Evolutionary conservation across 2,797 vertebrate genomes (phyloP), one percentile per base, ranked within the genome.

Genomic region (Poeciliopsis infans): DNA sequence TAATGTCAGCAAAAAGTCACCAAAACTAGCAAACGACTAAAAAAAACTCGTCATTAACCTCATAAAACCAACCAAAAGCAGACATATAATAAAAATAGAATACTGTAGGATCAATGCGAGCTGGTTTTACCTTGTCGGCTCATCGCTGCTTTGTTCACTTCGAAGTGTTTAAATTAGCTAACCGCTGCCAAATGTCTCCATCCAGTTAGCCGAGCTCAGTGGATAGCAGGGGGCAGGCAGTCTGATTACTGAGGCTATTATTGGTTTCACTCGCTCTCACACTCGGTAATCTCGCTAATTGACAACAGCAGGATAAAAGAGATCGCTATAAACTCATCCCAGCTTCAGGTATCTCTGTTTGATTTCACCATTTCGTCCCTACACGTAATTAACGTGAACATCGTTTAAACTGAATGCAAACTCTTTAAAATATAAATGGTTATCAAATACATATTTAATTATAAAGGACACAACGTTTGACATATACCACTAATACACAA

Each of bases 121-220:
- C 12, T 10, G 28, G 16, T 76, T 64, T 89, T 89, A 95, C 93
- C 93, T 71, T 78, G 87, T 85, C 87, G 89, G 86, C 79, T 90
- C 93, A 93, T 93, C 31, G 86, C 86, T 80, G 88, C 78, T 72
- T 28, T 84, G 76, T 83, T 83, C 15, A 72, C 70, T n/a, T 46
- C 3, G 51, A 43, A 47, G 59, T 33, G 76, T 83, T 84, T 68
- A 36, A n/a, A 79, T 5, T 11, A 25, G 76, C 72, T 79, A 45
- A 51, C 47, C 15, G 64, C 46, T 55, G 16, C 45, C 64, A 31
- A 28, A 28, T 41, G 81, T 73, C 45, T 78, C 78, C 75, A 72
- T 87, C 55, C 83, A 73, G 33, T 83, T 78, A 77, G 79, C 82
- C 73, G 57, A 61, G 33, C 79, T 36, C 55, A 59, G 31, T 55